Conservation (phyloP, 1,140 invertebrate genomes). For the Philaenus spumarius region DNA sequence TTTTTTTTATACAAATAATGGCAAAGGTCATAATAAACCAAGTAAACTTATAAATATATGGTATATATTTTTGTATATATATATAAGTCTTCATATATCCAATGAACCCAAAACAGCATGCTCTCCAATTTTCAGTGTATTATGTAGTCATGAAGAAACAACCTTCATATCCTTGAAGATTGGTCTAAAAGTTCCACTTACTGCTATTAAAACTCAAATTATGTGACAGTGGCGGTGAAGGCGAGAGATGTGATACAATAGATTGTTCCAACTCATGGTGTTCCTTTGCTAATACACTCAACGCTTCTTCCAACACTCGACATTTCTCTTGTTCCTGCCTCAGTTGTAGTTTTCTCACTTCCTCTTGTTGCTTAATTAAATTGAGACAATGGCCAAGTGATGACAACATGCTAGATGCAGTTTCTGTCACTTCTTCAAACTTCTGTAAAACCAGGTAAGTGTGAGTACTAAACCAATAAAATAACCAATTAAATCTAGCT, state of each 20-base stretch:
- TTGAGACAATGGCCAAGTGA: constrained; percentile 44
- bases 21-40: too few relatives aligned
- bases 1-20: too few relatives aligned
- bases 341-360: constrained; percentile 33
- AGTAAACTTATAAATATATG: too few relatives aligned
- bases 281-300: constrained; percentile 57
- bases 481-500: too few relatives aligned
- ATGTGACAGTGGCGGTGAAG: constrained; percentile 25
- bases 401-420: constrained; percentile 38
- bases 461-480: neutral
- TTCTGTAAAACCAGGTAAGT: constrained; percentile 25
- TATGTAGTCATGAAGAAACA: too few relatives aligned
- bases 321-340: constrained; percentile 50
- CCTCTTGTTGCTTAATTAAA: constrained; percentile 47
- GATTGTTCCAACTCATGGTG: constrained; percentile 62
- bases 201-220: constrained; percentile 14
- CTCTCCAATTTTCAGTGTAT: too few relatives aligned
- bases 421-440: constrained; percentile 29
- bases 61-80: too few relatives aligned
- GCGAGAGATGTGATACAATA: constrained; percentile 38
- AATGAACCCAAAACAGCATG: too few relatives aligned
- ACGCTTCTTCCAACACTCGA: constrained; percentile 57
- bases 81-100: too few relatives aligned
- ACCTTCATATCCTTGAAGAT: too few relatives aligned
- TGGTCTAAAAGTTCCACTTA: constrained; percentile 13